Evolutionary conservation across 2,797 vertebrate species (phyloP), one percentile per base, ranked within the genome.

Genomic region (Sebastes oblongus): DNA sequence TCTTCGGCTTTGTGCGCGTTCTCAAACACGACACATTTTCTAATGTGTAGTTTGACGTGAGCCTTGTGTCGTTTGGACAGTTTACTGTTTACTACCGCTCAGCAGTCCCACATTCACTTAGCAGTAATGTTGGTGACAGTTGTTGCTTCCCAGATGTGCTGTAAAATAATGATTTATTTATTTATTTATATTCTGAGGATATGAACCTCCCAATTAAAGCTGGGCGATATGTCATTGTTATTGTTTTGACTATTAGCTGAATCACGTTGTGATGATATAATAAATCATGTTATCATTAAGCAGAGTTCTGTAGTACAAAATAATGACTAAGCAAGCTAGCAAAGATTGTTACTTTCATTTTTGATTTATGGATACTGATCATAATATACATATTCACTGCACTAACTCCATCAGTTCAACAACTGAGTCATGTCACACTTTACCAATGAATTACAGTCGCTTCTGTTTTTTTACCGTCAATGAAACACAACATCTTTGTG

Each of bases 1-100:
- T 72, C 61, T 66, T 58, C n/a, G 42, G 65, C 72, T 66, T 42
- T 68, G 56, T 66, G 24, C 30, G 56, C 66, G 11, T 67, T 61
- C 54, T 77, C 29, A 68, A 60, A 79, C 83, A 65, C 29, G 73
- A 73, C 62, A 36, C 11, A 2, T 68, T 75, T 65, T 79, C 29
- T 73, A 60, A 85, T 61, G 25, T 18, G 22, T 27, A 30, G 55
- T 16, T 16, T 29, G 32, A 42, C 56, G 67, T 22, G 34, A 42
- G 46, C 25, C 42, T 30, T 60, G 27, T 61, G 82, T 77, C 50
- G 73, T 69, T 58, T 66, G 54, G 52, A 73, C 61, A 58, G 77
- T 32, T 14, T 22, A 22, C 22, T 36, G n/a, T 39, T 24, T 1
- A 16, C 12, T 20, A 16, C 4, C 32, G 1, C n/a, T 22, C 18